phyloP scores from a whole-genome alignment of 2,113 vertebrate genomes.

The Geococcyx californianus region DNA sequence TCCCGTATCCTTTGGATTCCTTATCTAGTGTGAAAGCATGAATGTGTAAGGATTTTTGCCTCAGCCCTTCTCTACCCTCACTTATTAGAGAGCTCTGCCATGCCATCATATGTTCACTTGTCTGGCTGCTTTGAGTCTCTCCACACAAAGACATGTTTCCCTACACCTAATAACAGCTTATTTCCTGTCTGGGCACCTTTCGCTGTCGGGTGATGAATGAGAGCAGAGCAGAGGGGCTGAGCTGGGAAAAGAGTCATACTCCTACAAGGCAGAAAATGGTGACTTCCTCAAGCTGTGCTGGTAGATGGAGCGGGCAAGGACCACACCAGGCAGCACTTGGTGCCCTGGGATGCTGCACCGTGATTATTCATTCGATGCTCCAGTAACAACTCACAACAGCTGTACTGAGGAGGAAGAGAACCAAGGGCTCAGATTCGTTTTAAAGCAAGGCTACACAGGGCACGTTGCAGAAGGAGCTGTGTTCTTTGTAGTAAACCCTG shows the following conservation, averaged over 20 bases:
- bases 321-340: neutral
- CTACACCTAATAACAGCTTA: neutral
- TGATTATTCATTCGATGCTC: neutral
- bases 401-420: neutral
- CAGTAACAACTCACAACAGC: neutral
- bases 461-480: neutral
- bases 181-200: slow-evolving; percentile 27
- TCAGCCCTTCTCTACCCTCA: neutral
- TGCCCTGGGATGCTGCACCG: accelerated
- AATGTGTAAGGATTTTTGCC: neutral
- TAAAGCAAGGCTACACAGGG: neutral
- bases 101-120: neutral
- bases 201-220: neutral
- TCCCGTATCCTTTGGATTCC: neutral
- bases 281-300: neutral
- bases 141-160: neutral
- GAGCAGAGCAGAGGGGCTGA: neutral
- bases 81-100: neutral
- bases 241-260: neutral
- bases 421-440: neutral
- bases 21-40: neutral
- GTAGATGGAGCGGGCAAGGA: neutral
- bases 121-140: neutral
- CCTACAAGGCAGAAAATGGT: neutral
- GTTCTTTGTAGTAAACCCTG: neutral